These are phyloP conservation scores for Brachyhypopomus gauderio DNA, from an alignment of 2,113 vertebrate genomes.

Conservation along the genomic window DNA sequence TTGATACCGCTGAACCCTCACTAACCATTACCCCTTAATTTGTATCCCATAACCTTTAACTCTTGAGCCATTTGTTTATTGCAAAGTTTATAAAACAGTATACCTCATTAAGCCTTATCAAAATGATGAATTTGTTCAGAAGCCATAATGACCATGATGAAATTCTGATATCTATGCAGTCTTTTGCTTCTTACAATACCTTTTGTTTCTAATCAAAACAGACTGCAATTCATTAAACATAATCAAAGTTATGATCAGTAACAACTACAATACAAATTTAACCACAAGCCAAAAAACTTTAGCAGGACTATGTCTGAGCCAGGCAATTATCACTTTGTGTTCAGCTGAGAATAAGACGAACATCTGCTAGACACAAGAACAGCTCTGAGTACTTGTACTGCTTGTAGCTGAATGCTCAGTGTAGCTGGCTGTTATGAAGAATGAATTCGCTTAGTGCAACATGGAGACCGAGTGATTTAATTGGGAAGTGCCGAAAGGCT, in stretches of 20 bases:
- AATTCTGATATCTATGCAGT: too few relatives aligned
- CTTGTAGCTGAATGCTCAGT: conserved; percentile 32
- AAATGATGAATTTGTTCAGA: not conserved
- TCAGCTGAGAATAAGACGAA: conserved; percentile 47
- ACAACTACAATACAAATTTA: conserved; percentile 15
- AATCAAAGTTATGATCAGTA: not conserved
- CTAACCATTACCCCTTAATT: too few relatives aligned
- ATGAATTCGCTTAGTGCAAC: conserved; percentile 28
- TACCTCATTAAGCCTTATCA: conserved; percentile 8
- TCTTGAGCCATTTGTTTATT: conserved; percentile 9
- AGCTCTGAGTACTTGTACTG: conserved; percentile 26
- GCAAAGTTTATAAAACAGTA: not conserved
- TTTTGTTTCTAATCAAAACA: not conserved
- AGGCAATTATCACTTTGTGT: conserved; percentile 29
- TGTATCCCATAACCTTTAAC: too few relatives aligned
- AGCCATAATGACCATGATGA: too few relatives aligned
- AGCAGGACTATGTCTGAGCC: not conserved
- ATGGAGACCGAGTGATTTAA: conserved; percentile 41
- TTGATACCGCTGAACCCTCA: too few relatives aligned
- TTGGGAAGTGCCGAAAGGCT: conserved; percentile 41
- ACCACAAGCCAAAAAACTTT: not conserved
- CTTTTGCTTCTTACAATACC: too few relatives aligned
- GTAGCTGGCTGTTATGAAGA: conserved; percentile 24
- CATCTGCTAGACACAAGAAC: conserved; percentile 50
- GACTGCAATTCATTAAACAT: conserved; percentile 1